Base-by-base conservation (phyloP, 2,797 vertebrate genomes). In the Sebastes nivosus region DNA sequence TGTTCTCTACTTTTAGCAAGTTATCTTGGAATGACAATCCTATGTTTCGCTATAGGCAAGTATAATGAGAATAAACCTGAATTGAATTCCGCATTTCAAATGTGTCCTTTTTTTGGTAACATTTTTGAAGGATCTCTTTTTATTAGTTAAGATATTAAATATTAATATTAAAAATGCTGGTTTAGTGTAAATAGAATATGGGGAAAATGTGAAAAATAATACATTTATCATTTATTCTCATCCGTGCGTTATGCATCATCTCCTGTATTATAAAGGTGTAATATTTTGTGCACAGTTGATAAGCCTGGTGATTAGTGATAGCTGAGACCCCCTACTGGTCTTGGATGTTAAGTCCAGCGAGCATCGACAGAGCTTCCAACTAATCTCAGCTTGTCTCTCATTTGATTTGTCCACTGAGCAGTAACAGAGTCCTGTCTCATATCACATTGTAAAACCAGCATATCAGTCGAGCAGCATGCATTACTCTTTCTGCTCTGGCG, bases 361-460 rank as follows among this genome's bases (percentile, higher is more conserved):
- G 69, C 74, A 22, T 70, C 81, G 57, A 24, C 81, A 55, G 72
- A 78, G 77, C 80, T 72, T 36, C 71, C n/a, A 72, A 72, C 84
- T 90, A 91, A 93, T 92, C 92, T 90, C 72, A 72, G 74, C 78
- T 87, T 57, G 82, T 73, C 84, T 81, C 75, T 88, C 72, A 70
- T 87, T 80, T 87, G 75, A 90, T 88, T 79, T 89, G 88, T 86
- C 79, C 83, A 8, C 77, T 24, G 73, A 82, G 79, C 55, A 72
- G 72, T 76, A 75, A 79, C 81, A 69, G 32, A 66, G 36, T 70
- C 74, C 67, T 27, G 67, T 58, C 80, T 79, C 77, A 77, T 71
- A 82, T 88, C 74, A 63, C 73, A 52, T 36, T 59, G 76, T 76
- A 72, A 81, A 85, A 72, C 74, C 84, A 59, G 8, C 34, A 14